Evolutionary conservation across 2,113 vertebrate species (phyloP).

Genomic region (Nothobranchius kuhntae): DNA sequence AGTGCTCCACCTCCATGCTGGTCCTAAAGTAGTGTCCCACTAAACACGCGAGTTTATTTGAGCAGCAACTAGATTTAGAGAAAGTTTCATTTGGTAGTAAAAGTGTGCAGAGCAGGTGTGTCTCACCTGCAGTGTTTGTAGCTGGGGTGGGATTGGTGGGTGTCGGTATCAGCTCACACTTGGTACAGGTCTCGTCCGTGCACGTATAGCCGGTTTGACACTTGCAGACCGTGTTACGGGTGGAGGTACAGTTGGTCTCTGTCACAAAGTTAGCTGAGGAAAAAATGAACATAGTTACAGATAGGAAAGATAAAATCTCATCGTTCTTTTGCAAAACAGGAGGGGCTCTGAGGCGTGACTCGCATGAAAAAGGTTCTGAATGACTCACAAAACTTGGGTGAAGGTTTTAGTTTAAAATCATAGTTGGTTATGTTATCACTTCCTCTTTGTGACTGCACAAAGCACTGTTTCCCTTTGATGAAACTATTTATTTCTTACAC

Average conservation of each 20-base stretch:
- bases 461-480: conserved; percentile 27
- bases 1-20: too few species aligned
- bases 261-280: conserved; percentile 51
- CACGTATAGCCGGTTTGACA: conserved; percentile 67
- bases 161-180: conserved; percentile 36
- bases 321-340: neutral
- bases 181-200: neutral
- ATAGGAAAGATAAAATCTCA: neutral
- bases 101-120: fast-evolving
- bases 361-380: conserved; percentile 9
- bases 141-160: neutral
- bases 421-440: conserved; percentile 11
- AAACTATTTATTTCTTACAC: conserved; percentile 10
- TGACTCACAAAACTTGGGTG: conserved; percentile 34
- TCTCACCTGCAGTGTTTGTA: conserved; percentile 27
- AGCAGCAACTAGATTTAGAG: too few species aligned
- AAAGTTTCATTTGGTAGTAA: neutral
- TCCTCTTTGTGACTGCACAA: conserved; percentile 9
- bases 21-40: too few species aligned
- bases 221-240: conserved; percentile 50
- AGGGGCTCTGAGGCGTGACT: conserved; percentile 4
- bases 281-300: neutral
- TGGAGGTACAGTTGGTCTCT: neutral
- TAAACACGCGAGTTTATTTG: too few species aligned
- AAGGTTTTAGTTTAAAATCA: conserved; percentile 38